Evolutionary conservation across 35 echinoderm and acorn worm species (phyloP), one percentile per base, ranked within the genome.

Genomic region (Strongylocentrotus purpuratus): DNA sequence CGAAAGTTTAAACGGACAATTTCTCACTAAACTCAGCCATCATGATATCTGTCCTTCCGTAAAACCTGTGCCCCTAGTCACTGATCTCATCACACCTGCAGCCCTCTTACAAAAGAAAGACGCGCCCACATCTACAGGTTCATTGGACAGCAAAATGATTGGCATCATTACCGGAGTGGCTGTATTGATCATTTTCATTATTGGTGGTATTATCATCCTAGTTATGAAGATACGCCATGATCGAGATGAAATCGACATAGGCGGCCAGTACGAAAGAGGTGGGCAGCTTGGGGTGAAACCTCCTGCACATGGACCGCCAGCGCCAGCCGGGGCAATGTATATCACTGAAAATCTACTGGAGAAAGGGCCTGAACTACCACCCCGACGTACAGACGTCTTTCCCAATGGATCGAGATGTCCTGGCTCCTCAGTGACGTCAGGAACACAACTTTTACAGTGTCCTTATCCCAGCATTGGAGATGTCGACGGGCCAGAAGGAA

Each of bases 11-110:
- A 12, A 47, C 10, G 91, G 91, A 31, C 91, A 58, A 31, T 46
- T 93, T 4, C 28, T 93, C 4, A 58, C n/a, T 13, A 18, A 58
- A 4, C 48, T 93, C 33, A 22, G 31, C 5, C 91, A 93, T 58
- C n/a, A 93, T 4, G 91, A 93, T 58, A 47, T 93, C 91, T 93
- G 91, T 32, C 46, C 48, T 78, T 78, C 65, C 5, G 61, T n/a
- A n/a, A n/a, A n/a, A n/a, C n/a, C n/a, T n/a, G 20, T 78, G 22
- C 65, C 65, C 52, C 0, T 14, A n/a, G 18, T 2, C 22, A 0
- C 20, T 78, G 50, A 55, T 55, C 6, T 4, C 22, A n/a, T 78
- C 20, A 78, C 65, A 15, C 65, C 65, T 78, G 28, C 0, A 78
- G 5, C 0, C 20, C 65, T 15, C 7, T 78, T 22, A n/a, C 65